phyloP scores from a whole-genome alignment of 2,113 vertebrate genomes.

The Physeter macrocephalus region DNA sequence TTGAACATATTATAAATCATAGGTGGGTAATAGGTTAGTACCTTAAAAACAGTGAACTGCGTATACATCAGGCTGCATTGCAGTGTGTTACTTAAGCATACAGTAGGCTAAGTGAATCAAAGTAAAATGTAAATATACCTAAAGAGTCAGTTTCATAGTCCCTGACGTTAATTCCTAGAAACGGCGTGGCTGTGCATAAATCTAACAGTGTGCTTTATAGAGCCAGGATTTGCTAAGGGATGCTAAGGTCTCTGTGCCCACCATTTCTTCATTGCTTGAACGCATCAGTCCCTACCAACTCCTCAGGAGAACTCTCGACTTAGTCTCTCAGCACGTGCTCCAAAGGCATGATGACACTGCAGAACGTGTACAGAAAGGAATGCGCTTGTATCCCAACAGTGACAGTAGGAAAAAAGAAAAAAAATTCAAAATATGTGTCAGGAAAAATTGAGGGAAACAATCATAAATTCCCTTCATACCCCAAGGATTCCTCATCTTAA shows the following conservation, averaged over 20 bases:
- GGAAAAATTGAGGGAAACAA: conserved; percentile 15
- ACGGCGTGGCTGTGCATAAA: not conserved
- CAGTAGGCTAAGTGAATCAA: not conserved
- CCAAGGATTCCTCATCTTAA: conserved; percentile 30
- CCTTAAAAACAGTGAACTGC: not conserved
- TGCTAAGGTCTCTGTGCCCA: not conserved
- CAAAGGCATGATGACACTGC: not conserved
- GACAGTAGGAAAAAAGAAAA: not conserved
- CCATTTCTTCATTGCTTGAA: not conserved
- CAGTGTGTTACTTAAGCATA: not conserved
- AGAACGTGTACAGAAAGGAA: conserved; percentile 14
- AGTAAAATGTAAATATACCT: not conserved
- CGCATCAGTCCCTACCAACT: not conserved
- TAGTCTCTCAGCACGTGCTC: not conserved
- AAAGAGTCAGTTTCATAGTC: not conserved
- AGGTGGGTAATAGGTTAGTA: not conserved
- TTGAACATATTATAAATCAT: not conserved
- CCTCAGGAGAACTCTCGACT: not conserved
- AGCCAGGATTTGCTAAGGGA: not conserved
- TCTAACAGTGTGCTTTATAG: not conserved
- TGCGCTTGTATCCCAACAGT: not conserved
- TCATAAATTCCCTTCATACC: conserved; percentile 37
- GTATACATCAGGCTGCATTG: not conserved
- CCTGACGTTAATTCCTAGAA: not conserved
- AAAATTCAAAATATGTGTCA: conserved; percentile 11